Evolutionary conservation across 1,140 invertebrate species (phyloP), one percentile per base, ranked within the genome.

Genomic region (Cryptotermes secundus): DNA sequence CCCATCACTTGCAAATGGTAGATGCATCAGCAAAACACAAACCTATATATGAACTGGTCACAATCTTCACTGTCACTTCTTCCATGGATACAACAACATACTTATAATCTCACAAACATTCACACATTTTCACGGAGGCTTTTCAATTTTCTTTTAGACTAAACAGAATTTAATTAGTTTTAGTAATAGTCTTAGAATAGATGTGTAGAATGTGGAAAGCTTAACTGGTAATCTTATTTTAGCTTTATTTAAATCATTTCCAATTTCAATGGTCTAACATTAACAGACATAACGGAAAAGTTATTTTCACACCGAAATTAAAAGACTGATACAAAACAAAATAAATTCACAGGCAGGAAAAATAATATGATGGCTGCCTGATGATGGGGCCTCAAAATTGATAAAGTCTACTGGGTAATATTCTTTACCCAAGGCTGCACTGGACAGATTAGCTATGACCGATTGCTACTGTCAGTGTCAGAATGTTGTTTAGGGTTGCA

Each of bases 401-500:
- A n/a, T 31, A 2, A 72, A 72, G 59, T 72, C 59, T 72, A n/a
- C 1, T 72, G 59, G n/a, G 59, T 72, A 82, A 82, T 53, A 45
- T 49, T 38, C 36, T 38, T 82, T 82, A 82, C 42, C 81, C 42
- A 82, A 26, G 31, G 53, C 36, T 45, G 45, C 38, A 45, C 81
- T 82, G 36, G 38, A 82, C 38, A 82, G 42, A 82, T 82, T 42
- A 82, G 81, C 81, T 34, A 82, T 19, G 24, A 72, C 59, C 59
- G 38, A 72, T 34, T 80, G 72, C 79, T 84, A 82, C 79, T 34
- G 35, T 82, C 59, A 42, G 38, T 81, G 80, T 79, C 34, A 65
- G 26, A 81, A 84, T 53, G 49, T 14, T 82, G 49, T 82, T 79
- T 80, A 84, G 34, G 84, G 84, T 45, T 81, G 80, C 80, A 84